Conservation (phyloP, 1,140 invertebrate species). For the Thrips palmi region DNA sequence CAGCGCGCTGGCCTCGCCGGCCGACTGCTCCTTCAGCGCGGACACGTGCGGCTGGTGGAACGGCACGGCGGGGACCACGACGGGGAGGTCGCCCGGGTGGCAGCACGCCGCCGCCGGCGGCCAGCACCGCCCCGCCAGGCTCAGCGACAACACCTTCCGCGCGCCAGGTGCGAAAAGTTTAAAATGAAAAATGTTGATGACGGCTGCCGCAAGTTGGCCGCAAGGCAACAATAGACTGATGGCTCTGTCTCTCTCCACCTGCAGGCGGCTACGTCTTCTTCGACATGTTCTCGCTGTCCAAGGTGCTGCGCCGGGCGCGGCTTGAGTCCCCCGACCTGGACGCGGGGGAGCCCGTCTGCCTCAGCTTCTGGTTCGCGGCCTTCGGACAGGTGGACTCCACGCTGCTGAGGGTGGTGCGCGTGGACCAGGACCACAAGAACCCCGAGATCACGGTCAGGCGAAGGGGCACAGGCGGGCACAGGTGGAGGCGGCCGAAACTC, state of each 20-base stretch:
- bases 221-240: no score
- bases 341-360: constrained; percentile 28
- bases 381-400: constrained; percentile 39
- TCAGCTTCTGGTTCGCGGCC: constrained; percentile 44
- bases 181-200: not conserved
- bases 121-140: constrained; percentile 40
- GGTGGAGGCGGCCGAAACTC: no score
- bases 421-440: no score
- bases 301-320: constrained; percentile 20
- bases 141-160: constrained; percentile 45
- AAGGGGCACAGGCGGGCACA: no score
- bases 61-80: constrained; percentile 26
- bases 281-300: constrained; percentile 27
- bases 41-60: constrained; percentile 43
- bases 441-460: no score
- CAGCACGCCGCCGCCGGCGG: constrained; percentile 37
- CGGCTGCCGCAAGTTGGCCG: no score
- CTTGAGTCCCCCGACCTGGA: constrained; percentile 28
- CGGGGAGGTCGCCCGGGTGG: constrained; percentile 32
- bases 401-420: constrained; percentile 28
- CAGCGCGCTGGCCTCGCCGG: constrained; percentile 24
- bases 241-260: no score
- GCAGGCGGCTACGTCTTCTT: constrained; percentile 45
- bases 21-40: constrained; percentile 39
- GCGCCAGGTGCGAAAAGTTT: constrained; percentile 28